These are phyloP conservation scores for Lordiphosa clarofinis DNA, from an alignment of 1,140 invertebrate genomes.

Conservation along the genomic window DNA sequence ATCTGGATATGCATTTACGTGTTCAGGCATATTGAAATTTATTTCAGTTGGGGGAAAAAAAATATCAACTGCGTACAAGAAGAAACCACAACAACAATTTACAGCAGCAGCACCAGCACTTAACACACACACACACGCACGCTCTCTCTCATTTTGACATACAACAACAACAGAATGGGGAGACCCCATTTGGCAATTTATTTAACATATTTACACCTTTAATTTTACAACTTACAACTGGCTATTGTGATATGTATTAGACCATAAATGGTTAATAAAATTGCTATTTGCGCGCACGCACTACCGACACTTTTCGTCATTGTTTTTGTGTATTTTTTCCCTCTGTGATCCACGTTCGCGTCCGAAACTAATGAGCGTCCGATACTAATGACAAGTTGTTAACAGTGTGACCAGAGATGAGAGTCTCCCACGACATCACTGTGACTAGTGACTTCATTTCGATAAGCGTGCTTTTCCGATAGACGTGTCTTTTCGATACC, in stretches of 20 bases:
- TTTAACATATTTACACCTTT: background rate
- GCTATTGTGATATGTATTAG: constrained; percentile 26
- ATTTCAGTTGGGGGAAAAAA: constrained; percentile 4
- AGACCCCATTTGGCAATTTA: no score
- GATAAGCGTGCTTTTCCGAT: no score
- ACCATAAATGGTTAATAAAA: constrained; percentile 50
- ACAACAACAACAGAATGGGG: constrained; percentile 7
- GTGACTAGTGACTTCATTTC: no score
- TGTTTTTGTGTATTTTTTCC: constrained; percentile 31
- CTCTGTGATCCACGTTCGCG: constrained; percentile 3
- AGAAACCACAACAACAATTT: constrained; percentile 39
- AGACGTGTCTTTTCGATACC: no score
- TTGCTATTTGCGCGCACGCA: constrained; percentile 65
- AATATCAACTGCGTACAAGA: constrained; percentile 23
- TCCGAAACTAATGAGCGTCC: constrained; percentile 8
- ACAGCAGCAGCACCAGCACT: constrained; percentile 22
- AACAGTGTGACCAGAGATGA: no score
- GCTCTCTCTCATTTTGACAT: constrained; percentile 6
- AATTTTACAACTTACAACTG: constrained; percentile 40
- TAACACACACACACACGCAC: constrained; percentile 18
- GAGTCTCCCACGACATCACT: no score
- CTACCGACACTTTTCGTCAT: constrained; percentile 62
- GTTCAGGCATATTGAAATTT: constrained; percentile 8
- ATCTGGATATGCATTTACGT: constrained; percentile 1
- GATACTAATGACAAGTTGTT: constrained; percentile 11